Conservation (phyloP, 2,888 invertebrate genomes). For the Drosophila nr. perissopoda region DNA sequence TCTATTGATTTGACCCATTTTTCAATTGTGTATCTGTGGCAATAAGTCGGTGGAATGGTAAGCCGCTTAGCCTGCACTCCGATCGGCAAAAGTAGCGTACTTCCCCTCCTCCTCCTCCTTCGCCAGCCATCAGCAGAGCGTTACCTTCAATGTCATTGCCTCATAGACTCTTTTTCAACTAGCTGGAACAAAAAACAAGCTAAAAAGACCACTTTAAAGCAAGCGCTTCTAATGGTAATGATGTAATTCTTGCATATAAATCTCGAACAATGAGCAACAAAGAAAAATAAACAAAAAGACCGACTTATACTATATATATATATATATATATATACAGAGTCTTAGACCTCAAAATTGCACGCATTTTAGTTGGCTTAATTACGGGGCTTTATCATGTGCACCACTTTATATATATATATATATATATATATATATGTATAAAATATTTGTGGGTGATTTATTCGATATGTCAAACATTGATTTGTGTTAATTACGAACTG, state of each 20-base stretch:
- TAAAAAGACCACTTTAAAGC: conserved; percentile 4
- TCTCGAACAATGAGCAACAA: conserved; percentile 43
- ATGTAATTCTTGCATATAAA: conserved; percentile 62
- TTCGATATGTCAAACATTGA: conserved; percentile 40
- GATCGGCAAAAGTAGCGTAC: conserved; percentile 27
- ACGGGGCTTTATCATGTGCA: conserved; percentile 41
- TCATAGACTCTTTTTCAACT: conserved; percentile 38
- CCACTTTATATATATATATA: neutral
- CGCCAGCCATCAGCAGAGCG: conserved; percentile 38
- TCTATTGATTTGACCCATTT: conserved; percentile 68
- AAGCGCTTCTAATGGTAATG: conserved; percentile 56
- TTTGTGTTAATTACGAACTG: conserved; percentile 17
- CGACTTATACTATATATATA: neutral
- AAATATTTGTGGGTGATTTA: neutral
- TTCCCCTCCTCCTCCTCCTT: neutral
- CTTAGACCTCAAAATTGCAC: conserved; percentile 59
- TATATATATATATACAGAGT: neutral
- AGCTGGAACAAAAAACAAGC: conserved; percentile 34
- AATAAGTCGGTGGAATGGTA: conserved; percentile 43
- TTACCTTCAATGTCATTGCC: conserved; percentile 66
- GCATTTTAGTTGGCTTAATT: conserved; percentile 62
- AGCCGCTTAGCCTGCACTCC: conserved; percentile 46
- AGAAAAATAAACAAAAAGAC: conserved; percentile 1
- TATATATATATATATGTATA: neutral
- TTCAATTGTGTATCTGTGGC: conserved; percentile 36